Evolutionary conservation across 2,113 vertebrate species (phyloP).

Genomic region (Alethe castanea): DNA sequence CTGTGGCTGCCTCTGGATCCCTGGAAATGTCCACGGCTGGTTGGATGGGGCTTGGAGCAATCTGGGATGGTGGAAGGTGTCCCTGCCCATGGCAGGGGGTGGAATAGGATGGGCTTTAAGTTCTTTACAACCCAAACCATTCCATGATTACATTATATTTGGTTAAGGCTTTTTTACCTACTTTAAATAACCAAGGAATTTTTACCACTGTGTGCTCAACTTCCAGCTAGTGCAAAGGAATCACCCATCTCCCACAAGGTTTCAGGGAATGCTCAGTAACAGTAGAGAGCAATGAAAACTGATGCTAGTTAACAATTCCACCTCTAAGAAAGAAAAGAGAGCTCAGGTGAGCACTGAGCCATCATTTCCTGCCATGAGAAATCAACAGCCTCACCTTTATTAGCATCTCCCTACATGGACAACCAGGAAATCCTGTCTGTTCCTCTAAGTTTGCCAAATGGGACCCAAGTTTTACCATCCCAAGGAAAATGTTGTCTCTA

Average conservation of each 20-base stretch:
- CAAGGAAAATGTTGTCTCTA: neutral
- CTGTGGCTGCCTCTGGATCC: neutral
- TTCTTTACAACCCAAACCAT: neutral
- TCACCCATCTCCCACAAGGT: neutral
- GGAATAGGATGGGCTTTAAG: accelerated
- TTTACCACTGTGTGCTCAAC: neutral
- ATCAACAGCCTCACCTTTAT: neutral
- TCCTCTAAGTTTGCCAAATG: neutral
- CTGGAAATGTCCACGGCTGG: accelerated
- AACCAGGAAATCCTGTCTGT: neutral
- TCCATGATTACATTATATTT: neutral
- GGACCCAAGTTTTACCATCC: neutral
- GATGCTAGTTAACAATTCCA: neutral
- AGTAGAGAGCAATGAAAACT: neutral
- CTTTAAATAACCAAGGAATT: neutral
- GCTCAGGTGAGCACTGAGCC: neutral
- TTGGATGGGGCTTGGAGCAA: accelerated
- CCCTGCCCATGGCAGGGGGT: neutral
- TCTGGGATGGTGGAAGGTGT: accelerated
- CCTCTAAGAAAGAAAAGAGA: neutral
- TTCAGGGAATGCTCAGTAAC: neutral
- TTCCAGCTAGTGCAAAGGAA: neutral
- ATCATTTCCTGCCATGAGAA: neutral
- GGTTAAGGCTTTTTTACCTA: neutral
- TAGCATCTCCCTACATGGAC: neutral